Conservation (phyloP, 1,140 invertebrate genomes). For the Thrips palmi region DNA sequence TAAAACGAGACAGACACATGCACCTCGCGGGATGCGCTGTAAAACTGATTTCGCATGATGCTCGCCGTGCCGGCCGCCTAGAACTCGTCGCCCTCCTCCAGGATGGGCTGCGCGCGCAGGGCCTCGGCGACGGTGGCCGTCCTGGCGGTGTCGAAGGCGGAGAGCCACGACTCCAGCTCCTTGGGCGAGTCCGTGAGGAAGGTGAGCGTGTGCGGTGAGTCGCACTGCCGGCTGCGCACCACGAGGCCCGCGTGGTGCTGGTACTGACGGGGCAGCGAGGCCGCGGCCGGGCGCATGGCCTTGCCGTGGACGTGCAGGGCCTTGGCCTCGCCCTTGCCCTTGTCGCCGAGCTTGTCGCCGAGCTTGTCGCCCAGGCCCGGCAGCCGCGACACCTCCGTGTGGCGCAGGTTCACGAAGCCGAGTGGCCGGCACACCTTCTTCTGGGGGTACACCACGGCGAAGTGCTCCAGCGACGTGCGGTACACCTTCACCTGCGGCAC, state of each 20-base stretch:
- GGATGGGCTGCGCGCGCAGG: too few relatives aligned
- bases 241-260: too few relatives aligned
- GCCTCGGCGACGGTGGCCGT: too few relatives aligned
- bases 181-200: constrained; percentile 34
- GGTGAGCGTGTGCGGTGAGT: constrained; percentile 27
- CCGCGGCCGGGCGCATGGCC: constrained; percentile 28
- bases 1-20: too few relatives aligned
- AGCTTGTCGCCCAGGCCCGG: constrained; percentile 22
- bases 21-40: too few relatives aligned
- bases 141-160: constrained; percentile 33
- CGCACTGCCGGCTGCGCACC: too few relatives aligned
- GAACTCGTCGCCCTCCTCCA: too few relatives aligned
- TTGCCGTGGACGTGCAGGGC: constrained; percentile 39
- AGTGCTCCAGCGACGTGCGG: constrained; percentile 42
- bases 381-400: constrained; percentile 32
- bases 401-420: constrained; percentile 39
- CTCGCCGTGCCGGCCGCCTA: too few relatives aligned
- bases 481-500: constrained; percentile 46
- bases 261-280: too few relatives aligned
- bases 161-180: constrained; percentile 39
- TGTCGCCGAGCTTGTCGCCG: constrained; percentile 35
- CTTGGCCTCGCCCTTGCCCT: too few relatives aligned
- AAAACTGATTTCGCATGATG: too few relatives aligned
- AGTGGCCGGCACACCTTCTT: constrained; percentile 39
- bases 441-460: constrained; percentile 43